Evolutionary conservation across 2,888 invertebrate genomes (phyloP), one percentile per base, ranked within the genome.

Genomic region (Gymnocheta viridis): DNA sequence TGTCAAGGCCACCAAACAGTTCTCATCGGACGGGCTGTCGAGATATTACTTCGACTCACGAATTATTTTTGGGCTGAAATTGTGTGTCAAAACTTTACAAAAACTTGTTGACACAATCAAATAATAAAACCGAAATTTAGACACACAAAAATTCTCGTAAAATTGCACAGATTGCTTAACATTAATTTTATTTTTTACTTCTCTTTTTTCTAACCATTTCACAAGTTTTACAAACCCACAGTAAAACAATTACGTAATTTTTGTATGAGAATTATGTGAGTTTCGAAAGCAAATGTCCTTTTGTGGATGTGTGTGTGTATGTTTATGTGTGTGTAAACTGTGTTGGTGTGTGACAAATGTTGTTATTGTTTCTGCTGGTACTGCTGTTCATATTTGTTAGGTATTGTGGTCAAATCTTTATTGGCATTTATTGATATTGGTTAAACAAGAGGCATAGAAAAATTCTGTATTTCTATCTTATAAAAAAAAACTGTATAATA

Each of bases 371-470:
- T 2, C 12, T 56, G 19, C 41, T 49, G 32, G 24, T 27, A 29
- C n/a, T 66, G 54, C 24, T 67, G 49, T 51, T 70, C 24, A 62
- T 79, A 49, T 54, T 76, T 80, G 38, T 74, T 58, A 72, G 51
- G 69, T 85, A 74, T 79, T 82, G 73, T 79, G 77, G 84, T 82
- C 73, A 78, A 73, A 74, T 76, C 7, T 79, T 76, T 80, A 78
- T 84, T 81, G 81, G 19, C 77, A 62, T 69, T 84, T 80, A 77
- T 81, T 77, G 67, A 73, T 85, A 58, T 66, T 56, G 67, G 62
- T 58, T 64, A 5, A 49, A 74, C 12, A 38, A 49, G 41, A 49
- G 51, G 56, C 60, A 58, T 35, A 56, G 44, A 49, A 38, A 58
- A 47, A 49, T 9, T 32, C 6, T 62, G 14, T 47, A 27, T 10